Percentiles rank a stretch among this genome's conserved stretches.
Conservation (phyloP, 2,888 invertebrate genomes). For the Theristus sp. region DNA sequence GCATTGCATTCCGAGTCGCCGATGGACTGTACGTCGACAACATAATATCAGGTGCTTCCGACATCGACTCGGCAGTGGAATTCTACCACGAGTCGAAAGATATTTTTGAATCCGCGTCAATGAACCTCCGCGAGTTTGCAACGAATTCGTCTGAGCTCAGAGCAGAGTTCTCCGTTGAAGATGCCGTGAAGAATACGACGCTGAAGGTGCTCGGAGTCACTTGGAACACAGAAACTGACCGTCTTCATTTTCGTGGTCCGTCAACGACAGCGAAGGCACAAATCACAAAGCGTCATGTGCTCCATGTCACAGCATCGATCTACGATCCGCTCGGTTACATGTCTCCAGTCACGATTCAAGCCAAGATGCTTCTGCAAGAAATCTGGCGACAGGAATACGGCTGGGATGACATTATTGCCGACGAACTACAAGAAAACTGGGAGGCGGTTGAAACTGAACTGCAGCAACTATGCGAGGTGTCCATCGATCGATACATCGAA, state of each 20-base stretch:
- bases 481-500: background rate
- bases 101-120: no score
- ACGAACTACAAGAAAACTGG: background rate
- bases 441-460: background rate
- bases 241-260: background rate
- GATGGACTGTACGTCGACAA: constrained; percentile 3
- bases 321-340: background rate
- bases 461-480: background rate
- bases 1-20: no score
- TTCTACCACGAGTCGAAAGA: background rate
- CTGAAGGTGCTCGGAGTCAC: constrained; percentile 1
- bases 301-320: background rate
- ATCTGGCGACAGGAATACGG: background rate
- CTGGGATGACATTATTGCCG: no score
- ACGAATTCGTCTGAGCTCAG: background rate
- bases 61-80: background rate
- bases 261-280: background rate
- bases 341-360: background rate
- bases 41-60: no score
- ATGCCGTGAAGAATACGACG: background rate
- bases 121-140: constrained; percentile 4
- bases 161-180: background rate
- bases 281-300: background rate
- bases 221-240: background rate
- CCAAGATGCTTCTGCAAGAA: background rate